A percentile compares a stretch with the other conserved stretches of the same genome.
Conservation (phyloP, 2,888 invertebrate species). For the Prionchulus punctatus region DNA sequence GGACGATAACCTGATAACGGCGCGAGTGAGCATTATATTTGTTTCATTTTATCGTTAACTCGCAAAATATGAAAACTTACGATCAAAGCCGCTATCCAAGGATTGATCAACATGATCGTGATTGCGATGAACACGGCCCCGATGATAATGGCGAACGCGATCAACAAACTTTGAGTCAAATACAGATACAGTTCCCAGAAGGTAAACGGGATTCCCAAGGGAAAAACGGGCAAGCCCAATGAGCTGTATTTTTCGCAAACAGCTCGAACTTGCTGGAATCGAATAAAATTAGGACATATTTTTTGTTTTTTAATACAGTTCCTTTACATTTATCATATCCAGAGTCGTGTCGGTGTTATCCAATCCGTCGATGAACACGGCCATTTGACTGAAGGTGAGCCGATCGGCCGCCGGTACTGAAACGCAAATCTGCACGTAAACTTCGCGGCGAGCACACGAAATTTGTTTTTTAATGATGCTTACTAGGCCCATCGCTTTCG, state of each 20-base stretch:
- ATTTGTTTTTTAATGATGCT: background rate
- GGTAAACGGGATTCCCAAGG: conserved; percentile 77
- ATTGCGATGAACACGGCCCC: conserved; percentile 59
- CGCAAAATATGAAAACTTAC: conserved; percentile 27
- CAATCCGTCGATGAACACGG: conserved; percentile 52
- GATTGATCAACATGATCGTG: conserved; percentile 58
- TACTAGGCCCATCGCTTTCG: background rate
- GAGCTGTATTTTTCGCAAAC: conserved; percentile 66
- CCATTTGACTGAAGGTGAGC: conserved; percentile 75
- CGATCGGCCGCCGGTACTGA: conserved; percentile 36
- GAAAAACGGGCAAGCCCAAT: conserved; percentile 78
- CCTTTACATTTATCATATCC: conserved; percentile 23
- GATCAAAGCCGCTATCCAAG: conserved; percentile 61
- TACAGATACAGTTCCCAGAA: conserved; percentile 90
- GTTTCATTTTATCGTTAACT: background rate
- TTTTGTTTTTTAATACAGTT: no score
- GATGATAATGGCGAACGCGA: conserved; percentile 51
- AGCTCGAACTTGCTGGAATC: conserved; percentile 49
- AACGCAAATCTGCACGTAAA: background rate
- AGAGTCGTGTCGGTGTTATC: conserved; percentile 25
- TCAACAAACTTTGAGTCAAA: conserved; percentile 53
- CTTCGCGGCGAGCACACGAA: background rate
- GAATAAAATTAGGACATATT: no score
- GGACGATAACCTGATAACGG: conserved; percentile 27
- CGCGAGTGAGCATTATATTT: background rate